phyloP scores from a whole-genome alignment of 1,140 invertebrate species.

The Physella acuta region DNA sequence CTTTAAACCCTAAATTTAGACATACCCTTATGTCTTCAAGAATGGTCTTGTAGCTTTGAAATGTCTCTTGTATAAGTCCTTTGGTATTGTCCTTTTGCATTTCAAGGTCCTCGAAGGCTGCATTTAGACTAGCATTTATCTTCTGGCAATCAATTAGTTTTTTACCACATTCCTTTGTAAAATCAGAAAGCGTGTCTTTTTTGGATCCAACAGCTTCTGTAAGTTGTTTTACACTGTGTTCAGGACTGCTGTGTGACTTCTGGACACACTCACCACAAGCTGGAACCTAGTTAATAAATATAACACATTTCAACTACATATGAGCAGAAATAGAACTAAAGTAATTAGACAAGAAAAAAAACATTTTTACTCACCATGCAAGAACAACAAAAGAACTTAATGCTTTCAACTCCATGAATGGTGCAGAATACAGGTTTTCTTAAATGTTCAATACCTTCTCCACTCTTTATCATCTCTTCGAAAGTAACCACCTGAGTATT shows the following conservation, averaged over 20 bases:
- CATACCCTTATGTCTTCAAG: constrained; percentile 72
- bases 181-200: constrained; percentile 72
- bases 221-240: constrained; percentile 75
- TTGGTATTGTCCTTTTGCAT: constrained; percentile 83
- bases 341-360: not conserved
- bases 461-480: constrained; percentile 76
- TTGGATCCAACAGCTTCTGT: constrained; percentile 63
- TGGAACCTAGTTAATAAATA: too few relatives aligned
- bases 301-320: too few relatives aligned
- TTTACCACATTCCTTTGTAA: constrained; percentile 72
- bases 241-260: constrained; percentile 79
- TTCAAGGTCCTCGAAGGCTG: constrained; percentile 80
- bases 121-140: constrained; percentile 72
- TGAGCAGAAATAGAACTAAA: not conserved
- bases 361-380: constrained; percentile 73
- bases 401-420: constrained; percentile 78
- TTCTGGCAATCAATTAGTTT: constrained; percentile 76
- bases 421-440: constrained; percentile 71
- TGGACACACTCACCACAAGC: constrained; percentile 76
- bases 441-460: constrained; percentile 68
- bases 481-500: constrained; percentile 83
- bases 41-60: constrained; percentile 75
- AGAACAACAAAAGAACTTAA: constrained; percentile 89
- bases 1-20: not conserved
- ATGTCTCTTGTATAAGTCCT: constrained; percentile 80